These are phyloP conservation scores for Anas platyrhynchos DNA, from an alignment of 2,113 vertebrate species.

Conservation along the genomic window DNA sequence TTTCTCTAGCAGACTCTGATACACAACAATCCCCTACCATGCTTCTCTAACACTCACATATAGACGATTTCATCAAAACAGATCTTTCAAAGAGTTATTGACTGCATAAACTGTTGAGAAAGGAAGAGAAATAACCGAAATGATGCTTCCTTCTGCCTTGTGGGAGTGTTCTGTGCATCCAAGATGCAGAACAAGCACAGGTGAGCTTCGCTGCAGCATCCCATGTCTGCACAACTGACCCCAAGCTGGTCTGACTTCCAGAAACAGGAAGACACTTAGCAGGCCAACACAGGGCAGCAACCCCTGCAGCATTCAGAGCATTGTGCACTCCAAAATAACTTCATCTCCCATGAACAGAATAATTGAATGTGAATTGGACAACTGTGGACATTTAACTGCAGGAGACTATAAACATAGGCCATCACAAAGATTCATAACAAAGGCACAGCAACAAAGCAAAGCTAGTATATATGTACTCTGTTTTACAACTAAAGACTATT, in stretches of 20 bases:
- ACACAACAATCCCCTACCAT: not conserved
- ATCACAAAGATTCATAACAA: not conserved
- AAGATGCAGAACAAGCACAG: not conserved
- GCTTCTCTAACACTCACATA: not conserved
- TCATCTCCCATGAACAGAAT: not conserved
- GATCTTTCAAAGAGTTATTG: not conserved
- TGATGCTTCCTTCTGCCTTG: no score
- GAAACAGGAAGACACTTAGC: not conserved
- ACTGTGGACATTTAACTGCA: fast-evolving
- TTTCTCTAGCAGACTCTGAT: not conserved
- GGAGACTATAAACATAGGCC: not conserved
- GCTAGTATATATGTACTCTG: fast-evolving
- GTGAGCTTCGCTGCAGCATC: not conserved
- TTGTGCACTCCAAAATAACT: fast-evolving
- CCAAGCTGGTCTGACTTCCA: not conserved
- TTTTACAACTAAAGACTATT: not conserved
- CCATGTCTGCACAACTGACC: no score
- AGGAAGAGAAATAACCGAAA: no score
- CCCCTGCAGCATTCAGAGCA: not conserved
- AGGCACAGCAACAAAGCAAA: not conserved
- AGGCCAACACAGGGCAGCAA: fast-evolving
- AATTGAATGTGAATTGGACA: not conserved
- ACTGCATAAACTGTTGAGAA: not conserved
- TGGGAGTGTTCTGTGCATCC: not conserved
- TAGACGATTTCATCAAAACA: not conserved